phyloP scores from a whole-genome alignment of 1,140 invertebrate genomes.

The Drosophila burlai region DNA sequence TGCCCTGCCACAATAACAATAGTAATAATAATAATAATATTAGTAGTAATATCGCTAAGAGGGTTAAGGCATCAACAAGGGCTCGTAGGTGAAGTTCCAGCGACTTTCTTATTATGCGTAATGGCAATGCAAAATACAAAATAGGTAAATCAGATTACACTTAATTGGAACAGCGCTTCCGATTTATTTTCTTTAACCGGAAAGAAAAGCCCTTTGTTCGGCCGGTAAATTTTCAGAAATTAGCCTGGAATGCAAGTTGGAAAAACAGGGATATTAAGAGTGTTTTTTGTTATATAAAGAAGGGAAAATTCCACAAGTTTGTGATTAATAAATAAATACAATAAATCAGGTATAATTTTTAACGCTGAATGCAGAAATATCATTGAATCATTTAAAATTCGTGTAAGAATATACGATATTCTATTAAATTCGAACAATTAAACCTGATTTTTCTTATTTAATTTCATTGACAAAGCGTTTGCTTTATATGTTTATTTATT shows the following conservation, averaged over 20 bases:
- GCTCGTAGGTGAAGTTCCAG: slow-evolving; percentile 10
- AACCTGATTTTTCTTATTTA: neutral
- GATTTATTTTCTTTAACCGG: neutral
- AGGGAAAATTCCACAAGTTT: neutral
- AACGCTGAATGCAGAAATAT: neutral
- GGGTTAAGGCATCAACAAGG: slow-evolving; percentile 35
- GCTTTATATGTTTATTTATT: neutral
- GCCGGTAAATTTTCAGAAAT: neutral
- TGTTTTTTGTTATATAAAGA: too few relatives aligned
- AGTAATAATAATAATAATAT: slow-evolving; percentile 1
- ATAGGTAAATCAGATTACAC: slow-evolving; percentile 11
- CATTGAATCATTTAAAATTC: neutral
- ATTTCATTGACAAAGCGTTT: neutral
- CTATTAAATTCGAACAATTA: neutral
- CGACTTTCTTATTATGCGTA: slow-evolving; percentile 29
- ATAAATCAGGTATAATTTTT: neutral
- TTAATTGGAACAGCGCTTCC: slow-evolving; percentile 3
- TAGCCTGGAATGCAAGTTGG: neutral
- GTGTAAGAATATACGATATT: neutral
- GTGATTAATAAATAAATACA: neutral
- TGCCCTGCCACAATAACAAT: neutral
- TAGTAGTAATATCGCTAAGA: slow-evolving; percentile 13
- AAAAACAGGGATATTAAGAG: neutral
- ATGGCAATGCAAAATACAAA: slow-evolving; percentile 30
- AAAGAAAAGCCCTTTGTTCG: neutral